These are phyloP conservation scores for Acleris sparsana DNA, from an alignment of 2,888 invertebrate genomes.

Conservation along the genomic window DNA sequence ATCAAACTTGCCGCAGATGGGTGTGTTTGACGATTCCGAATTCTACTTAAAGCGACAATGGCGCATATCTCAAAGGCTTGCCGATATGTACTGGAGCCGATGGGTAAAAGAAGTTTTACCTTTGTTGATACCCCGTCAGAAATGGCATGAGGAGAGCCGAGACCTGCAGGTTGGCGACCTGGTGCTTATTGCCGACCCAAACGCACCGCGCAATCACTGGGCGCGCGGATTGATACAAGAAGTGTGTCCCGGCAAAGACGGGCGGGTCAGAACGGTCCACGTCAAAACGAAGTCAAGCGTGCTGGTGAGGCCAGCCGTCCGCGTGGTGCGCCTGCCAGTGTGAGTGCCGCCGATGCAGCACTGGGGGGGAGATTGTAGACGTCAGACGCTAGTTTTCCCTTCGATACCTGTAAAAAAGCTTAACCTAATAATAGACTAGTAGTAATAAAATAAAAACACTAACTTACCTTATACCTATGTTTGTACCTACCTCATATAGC, in stretches of 20 bases:
- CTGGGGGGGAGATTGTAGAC: neutral
- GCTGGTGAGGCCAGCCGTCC: neutral
- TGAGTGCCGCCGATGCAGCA: neutral
- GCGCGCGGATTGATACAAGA: neutral
- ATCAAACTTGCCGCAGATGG: neutral
- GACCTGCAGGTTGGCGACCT: neutral
- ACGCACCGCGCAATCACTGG: neutral
- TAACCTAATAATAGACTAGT: too few relatives aligned
- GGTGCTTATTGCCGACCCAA: neutral
- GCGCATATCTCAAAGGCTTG: neutral
- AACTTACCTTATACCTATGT: too few relatives aligned
- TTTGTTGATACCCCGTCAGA: neutral
- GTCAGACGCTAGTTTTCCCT: too few relatives aligned
- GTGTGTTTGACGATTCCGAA: neutral
- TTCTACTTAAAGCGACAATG: neutral
- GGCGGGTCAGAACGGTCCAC: neutral
- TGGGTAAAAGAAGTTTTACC: constrained; percentile 1
- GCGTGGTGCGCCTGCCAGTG: neutral
- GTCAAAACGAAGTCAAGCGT: neutral
- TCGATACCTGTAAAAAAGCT: too few relatives aligned
- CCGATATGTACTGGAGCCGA: neutral
- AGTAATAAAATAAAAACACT: too few relatives aligned
- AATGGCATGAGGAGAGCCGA: neutral
- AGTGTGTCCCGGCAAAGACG: neutral
- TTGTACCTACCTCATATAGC: too few relatives aligned